These are phyloP conservation scores for Pseudopleuronectes americanus DNA, from an alignment of 2,797 vertebrate species.

Conservation along the genomic window DNA sequence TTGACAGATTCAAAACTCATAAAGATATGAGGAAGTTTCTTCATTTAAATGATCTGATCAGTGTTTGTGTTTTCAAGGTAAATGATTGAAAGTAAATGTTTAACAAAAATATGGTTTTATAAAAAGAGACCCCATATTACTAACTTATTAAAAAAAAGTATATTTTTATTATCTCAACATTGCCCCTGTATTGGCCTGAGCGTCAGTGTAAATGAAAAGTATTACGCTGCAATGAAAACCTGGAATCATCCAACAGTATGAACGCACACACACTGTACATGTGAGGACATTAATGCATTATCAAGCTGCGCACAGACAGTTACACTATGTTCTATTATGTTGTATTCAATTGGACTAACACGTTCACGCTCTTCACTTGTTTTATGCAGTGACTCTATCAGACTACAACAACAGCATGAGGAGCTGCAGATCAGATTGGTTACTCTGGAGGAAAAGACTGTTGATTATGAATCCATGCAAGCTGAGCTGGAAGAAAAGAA, in stretches of 20 bases:
- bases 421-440: conserved; percentile 89
- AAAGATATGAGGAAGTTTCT: too few species aligned
- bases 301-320: neutral
- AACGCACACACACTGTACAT: too few species aligned
- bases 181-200: too few species aligned
- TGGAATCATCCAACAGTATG: too few species aligned
- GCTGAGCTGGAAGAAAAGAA: conserved; percentile 92
- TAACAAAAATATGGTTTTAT: neutral
- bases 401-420: conserved; percentile 90
- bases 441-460: conserved; percentile 88
- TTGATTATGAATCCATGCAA: conserved; percentile 85
- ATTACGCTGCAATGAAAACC: too few species aligned
- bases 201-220: neutral
- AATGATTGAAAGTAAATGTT: too few species aligned
- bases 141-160: neutral
- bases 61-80: neutral
- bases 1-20: too few species aligned
- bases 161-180: too few species aligned
- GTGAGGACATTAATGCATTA: neutral
- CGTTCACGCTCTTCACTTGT: neutral
- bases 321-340: neutral
- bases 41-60: too few species aligned
- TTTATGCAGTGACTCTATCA: conserved; percentile 85
- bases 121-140: too few species aligned
- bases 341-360: neutral